Conservation (phyloP, 2,888 invertebrate genomes). For the Dinocampus coccinellae region DNA sequence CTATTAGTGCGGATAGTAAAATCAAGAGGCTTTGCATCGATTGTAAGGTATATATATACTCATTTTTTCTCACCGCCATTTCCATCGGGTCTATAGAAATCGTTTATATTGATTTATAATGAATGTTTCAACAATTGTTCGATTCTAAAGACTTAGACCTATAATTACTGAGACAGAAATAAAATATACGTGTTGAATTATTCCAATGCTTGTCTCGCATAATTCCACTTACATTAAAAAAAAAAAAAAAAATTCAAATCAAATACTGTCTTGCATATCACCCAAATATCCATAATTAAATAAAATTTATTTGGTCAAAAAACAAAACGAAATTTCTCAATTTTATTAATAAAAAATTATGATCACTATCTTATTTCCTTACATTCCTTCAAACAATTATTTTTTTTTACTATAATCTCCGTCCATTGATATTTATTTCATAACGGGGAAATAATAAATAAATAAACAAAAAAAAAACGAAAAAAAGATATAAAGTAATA, state of each 20-base stretch:
- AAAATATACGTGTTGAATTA: slow-evolving; percentile 1
- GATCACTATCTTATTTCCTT: not conserved
- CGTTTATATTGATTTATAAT: slow-evolving; percentile 45
- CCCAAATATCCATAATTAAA: slow-evolving; percentile 22
- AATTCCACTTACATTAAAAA: no score
- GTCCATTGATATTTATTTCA: not conserved
- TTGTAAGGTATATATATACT: not conserved
- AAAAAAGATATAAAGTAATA: slow-evolving; percentile 5
- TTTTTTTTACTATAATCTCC: not conserved
- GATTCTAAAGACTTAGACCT: slow-evolving; percentile 46
- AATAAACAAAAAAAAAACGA: slow-evolving; percentile 47
- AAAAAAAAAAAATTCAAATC: slow-evolving; percentile 13
- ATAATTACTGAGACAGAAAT: slow-evolving; percentile 5
- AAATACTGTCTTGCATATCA: slow-evolving; percentile 42
- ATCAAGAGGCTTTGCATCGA: slow-evolving; percentile 21
- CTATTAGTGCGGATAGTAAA: not conserved
- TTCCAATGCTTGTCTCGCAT: no score
- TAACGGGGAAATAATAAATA: slow-evolving; percentile 1
- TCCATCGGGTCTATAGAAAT: slow-evolving; percentile 27
- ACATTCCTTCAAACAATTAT: not conserved
- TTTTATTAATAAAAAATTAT: no score
- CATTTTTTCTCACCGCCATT: slow-evolving; percentile 2
- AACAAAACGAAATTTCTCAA: not conserved
- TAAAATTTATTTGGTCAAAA: not conserved
- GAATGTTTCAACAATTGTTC: slow-evolving; percentile 61